Conservation (phyloP, 1,140 invertebrate genomes). For the Neotoxoptera formosana region DNA sequence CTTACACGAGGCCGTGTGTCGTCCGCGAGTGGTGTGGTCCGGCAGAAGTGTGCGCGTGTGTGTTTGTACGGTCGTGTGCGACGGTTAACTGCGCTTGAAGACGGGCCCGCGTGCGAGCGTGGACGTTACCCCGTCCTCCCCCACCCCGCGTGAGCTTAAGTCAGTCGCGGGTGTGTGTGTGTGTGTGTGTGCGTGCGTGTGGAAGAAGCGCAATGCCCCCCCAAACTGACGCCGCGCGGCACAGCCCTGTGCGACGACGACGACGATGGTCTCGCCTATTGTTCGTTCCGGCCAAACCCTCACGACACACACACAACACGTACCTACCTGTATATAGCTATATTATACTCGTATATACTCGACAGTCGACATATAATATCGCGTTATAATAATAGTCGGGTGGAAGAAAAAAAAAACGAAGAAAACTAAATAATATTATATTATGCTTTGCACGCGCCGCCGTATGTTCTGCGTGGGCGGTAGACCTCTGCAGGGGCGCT, state of each 20-base stretch:
- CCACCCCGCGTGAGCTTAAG: neutral
- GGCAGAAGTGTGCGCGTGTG: neutral
- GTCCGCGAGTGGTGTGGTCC: neutral
- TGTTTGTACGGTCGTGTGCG: slow-evolving; percentile 28
- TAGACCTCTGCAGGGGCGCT: neutral
- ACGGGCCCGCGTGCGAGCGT: neutral
- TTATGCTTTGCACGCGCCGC: neutral
- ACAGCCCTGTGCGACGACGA: neutral
- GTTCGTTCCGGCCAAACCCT: slow-evolving; percentile 13
- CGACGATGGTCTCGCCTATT: neutral
- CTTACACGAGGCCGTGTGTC: neutral
- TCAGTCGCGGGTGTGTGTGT: neutral
- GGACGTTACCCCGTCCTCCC: neutral
- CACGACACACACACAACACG: neutral
- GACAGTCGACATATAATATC: no score
- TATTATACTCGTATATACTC: neutral
- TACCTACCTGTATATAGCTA: neutral
- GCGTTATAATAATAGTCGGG: neutral
- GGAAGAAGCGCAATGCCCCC: slow-evolving; percentile 38
- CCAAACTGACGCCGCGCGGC: neutral
- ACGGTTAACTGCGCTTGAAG: slow-evolving; percentile 28
- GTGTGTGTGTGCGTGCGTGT: neutral
- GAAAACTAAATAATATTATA: neutral
- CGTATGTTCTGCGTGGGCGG: neutral
- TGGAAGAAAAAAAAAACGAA: neutral